A percentile compares a stretch with the other conserved stretches of the same genome.
Conservation (phyloP, 92 coral and sea anemone species). For the Palythoa heliodiscus region DNA sequence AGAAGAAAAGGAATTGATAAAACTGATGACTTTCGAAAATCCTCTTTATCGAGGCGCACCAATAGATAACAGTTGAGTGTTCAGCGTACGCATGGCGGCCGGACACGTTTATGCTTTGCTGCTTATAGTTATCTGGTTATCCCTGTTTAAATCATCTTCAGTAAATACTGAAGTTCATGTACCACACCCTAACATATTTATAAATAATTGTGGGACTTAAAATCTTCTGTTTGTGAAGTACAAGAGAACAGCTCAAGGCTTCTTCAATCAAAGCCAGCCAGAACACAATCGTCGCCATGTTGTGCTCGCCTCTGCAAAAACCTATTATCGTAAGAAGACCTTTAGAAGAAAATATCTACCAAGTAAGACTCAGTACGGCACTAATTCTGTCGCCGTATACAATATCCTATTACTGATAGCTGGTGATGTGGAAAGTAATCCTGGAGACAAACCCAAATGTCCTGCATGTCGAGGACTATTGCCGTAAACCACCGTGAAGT, state of each 20-base stretch:
- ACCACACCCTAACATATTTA: constrained; percentile 6
- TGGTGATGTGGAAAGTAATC: constrained; percentile 40
- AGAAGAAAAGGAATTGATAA: too few relatives aligned
- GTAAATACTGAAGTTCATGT: constrained; percentile 2
- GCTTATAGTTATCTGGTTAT: neutral
- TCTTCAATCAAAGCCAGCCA: constrained; percentile 5
- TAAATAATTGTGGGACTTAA: neutral
- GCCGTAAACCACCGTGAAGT: constrained; percentile 32
- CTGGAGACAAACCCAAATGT: constrained; percentile 31
- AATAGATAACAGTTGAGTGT: too few relatives aligned
- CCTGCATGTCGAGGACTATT: constrained; percentile 41
- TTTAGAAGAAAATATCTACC: constrained; percentile 22
- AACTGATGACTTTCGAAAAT: too few relatives aligned
- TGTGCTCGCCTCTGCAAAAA: constrained; percentile 8
- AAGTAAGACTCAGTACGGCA: constrained; percentile 32
- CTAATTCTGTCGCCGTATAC: constrained; percentile 31
- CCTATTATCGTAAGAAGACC: constrained; percentile 3
- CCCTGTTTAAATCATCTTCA: constrained; percentile 4
- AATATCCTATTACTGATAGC: constrained; percentile 39
- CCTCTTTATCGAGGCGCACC: too few relatives aligned
- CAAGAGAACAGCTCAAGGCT: constrained; percentile 5
- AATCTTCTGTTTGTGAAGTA: neutral
- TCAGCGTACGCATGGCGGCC: neutral
- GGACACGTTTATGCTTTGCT: constrained; percentile 11
- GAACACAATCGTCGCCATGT: constrained; percentile 24